phyloP scores from a whole-genome alignment of 2,797 vertebrate species.

The Orientallactaga sibirica region DNA sequence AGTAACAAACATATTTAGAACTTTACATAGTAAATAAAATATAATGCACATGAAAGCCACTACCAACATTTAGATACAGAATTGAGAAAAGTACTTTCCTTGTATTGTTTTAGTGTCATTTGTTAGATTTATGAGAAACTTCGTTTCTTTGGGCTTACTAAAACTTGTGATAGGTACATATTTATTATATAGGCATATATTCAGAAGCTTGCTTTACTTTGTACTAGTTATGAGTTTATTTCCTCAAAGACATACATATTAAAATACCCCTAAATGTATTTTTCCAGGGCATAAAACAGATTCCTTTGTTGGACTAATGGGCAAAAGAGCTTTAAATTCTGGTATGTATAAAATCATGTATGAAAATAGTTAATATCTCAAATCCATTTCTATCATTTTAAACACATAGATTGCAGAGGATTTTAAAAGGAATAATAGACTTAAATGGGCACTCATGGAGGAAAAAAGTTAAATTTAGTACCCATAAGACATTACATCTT shows the following conservation, averaged over 20 bases:
- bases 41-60: background rate
- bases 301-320: constrained; percentile 93
- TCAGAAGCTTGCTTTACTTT: constrained; percentile 48
- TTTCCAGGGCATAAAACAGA: constrained; percentile 92
- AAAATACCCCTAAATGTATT: constrained; percentile 88
- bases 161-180: constrained; percentile 48
- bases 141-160: constrained; percentile 33
- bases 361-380: constrained; percentile 74
- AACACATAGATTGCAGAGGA: constrained; percentile 33
- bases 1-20: constrained; percentile 37
- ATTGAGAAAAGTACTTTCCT: constrained; percentile 46
- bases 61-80: constrained; percentile 46
- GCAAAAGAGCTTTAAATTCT: constrained; percentile 91
- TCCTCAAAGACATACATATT: constrained; percentile 80
- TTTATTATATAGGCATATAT: constrained; percentile 44
- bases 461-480: constrained; percentile 34
- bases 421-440: constrained; percentile 61
- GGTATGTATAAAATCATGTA: constrained; percentile 89
- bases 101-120: constrained; percentile 31
- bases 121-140: constrained; percentile 35
- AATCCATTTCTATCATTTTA: constrained; percentile 69
- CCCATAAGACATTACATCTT: background rate
- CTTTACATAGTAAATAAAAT: constrained; percentile 22
- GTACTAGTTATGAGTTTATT: constrained; percentile 66
- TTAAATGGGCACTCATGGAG: constrained; percentile 33